phyloP scores from a whole-genome alignment of 2,113 vertebrate species.

The Antigone vipio region DNA sequence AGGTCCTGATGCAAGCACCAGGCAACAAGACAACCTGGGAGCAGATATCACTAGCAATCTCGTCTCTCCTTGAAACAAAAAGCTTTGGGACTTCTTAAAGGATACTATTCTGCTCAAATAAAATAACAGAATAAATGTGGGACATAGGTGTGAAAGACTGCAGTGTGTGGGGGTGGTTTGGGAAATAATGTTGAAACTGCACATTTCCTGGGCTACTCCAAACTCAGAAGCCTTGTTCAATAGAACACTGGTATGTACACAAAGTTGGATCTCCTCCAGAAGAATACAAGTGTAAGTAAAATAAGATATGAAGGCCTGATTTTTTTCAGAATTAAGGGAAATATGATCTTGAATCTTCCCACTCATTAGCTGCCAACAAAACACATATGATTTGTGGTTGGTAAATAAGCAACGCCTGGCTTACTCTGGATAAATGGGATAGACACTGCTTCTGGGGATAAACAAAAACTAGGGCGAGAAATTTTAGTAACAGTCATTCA shows the following conservation, averaged over 20 bases:
- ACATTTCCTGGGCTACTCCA: not conserved
- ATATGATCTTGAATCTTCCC: not conserved
- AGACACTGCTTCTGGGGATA: not conserved
- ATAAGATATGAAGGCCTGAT: not conserved
- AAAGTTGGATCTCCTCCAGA: not conserved
- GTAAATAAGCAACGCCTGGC: not conserved
- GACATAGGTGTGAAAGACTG: not conserved
- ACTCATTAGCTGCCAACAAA: not conserved
- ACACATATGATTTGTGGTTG: not conserved
- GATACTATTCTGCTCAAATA: not conserved
- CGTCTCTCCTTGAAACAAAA: not conserved
- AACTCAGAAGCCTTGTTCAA: not conserved
- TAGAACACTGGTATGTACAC: rapidly evolving
- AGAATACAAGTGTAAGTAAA: not conserved
- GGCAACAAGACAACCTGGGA: not conserved
- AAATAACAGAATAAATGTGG: not conserved
- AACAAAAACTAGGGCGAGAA: not conserved
- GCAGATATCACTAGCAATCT: not conserved
- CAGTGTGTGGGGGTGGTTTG: not conserved
- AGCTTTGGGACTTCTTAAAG: not conserved
- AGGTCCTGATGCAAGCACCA: not conserved
- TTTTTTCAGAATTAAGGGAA: not conserved
- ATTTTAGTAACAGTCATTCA: not conserved
- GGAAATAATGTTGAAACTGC: not conserved
- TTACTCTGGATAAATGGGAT: not conserved